These are phyloP conservation scores for Cebus imitator DNA, from an alignment of 2,113 vertebrate species.

Conservation along the genomic window DNA sequence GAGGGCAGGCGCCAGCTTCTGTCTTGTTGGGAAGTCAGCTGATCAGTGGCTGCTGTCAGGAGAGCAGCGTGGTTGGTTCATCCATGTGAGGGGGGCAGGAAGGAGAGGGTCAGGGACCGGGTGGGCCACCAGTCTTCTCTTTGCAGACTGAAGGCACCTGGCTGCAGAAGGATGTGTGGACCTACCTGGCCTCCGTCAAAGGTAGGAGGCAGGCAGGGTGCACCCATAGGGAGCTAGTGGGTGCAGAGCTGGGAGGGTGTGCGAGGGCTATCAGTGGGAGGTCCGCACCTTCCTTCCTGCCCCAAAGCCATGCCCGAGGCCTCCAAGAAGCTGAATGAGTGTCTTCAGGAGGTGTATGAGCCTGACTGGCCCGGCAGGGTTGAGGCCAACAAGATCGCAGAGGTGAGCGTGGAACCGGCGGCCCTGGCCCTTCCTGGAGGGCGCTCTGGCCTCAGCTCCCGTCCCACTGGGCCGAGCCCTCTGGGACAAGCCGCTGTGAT, in stretches of 20 bases:
- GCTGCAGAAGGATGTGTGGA: conserved; percentile 95
- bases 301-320: conserved; percentile 96
- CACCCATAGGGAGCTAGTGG: not conserved
- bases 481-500: not conserved
- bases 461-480: fast-evolving
- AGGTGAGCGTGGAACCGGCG: conserved; percentile 85
- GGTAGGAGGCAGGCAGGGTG: conserved; percentile 80
- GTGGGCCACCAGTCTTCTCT: not conserved
- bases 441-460: not conserved
- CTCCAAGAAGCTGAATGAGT: conserved; percentile 94
- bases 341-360: conserved; percentile 97
- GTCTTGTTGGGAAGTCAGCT: not conserved
- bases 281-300: conserved; percentile 22
- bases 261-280: not conserved
- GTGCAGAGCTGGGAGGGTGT: fast-evolving
- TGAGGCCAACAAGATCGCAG: conserved; percentile 93
- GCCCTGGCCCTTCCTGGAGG: not conserved
- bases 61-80: not conserved
- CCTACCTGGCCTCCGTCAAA: conserved; percentile 96
- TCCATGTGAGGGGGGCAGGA: not conserved
- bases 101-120: not conserved
- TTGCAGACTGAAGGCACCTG: conserved; percentile 92
- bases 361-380: conserved; percentile 95
- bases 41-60: not conserved
- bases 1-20: not conserved